These are phyloP conservation scores for Nephrotoma guestfalica DNA, from an alignment of 2,888 invertebrate genomes.

Conservation along the genomic window DNA sequence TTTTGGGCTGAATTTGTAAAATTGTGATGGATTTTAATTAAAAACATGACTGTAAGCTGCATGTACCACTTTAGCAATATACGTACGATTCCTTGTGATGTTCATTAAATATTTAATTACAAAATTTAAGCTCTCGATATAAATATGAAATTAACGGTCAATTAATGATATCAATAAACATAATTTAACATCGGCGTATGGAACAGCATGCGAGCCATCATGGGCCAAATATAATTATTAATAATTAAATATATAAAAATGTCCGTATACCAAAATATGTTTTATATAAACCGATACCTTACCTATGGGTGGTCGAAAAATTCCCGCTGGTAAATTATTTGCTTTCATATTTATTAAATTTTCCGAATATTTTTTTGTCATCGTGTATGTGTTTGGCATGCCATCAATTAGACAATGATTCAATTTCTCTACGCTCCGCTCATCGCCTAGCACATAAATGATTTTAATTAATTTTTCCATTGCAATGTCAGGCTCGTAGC, in stretches of 20 bases:
- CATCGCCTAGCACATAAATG: slow-evolving; percentile 28
- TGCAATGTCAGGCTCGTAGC: slow-evolving; percentile 32
- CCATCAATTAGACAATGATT: slow-evolving; percentile 29
- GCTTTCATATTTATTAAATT: slow-evolving; percentile 31
- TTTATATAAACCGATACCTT: neutral
- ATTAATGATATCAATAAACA: too few relatives aligned
- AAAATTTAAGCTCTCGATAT: too few relatives aligned
- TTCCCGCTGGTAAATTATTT: slow-evolving; percentile 29
- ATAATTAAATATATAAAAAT: neutral
- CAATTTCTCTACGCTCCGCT: slow-evolving; percentile 24
- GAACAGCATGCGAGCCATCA: neutral
- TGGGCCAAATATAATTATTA: neutral
- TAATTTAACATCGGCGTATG: too few relatives aligned
- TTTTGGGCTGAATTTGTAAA: neutral
- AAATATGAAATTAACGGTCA: too few relatives aligned
- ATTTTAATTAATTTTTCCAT: slow-evolving; percentile 34
- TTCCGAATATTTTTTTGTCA: slow-evolving; percentile 33
- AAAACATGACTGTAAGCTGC: too few relatives aligned
- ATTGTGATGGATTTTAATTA: too few relatives aligned
- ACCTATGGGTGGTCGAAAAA: slow-evolving; percentile 33
- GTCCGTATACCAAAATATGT: neutral
- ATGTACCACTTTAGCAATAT: too few relatives aligned
- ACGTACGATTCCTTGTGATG: too few relatives aligned
- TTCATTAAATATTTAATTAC: too few relatives aligned
- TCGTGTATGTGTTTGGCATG: slow-evolving; percentile 33